Evolutionary conservation across 2,797 vertebrate genomes (phyloP), one percentile per base, ranked within the genome.

Genomic region (Xenops minutus): DNA sequence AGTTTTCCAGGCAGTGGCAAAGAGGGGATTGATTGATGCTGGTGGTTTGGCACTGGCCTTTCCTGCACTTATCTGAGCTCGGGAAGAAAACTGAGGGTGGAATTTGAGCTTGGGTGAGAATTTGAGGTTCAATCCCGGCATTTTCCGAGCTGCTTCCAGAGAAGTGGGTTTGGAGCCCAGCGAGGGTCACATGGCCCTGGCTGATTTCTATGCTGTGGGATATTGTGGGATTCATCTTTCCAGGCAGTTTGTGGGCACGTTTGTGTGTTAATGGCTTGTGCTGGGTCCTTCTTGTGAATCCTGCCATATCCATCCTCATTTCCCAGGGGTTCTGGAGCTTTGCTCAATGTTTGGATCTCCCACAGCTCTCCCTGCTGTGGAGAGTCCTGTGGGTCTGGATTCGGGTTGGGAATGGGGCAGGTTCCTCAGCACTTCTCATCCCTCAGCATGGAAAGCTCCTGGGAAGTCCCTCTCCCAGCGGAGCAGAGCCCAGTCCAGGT

Each of bases 251-350:
- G 48, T 37, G 71, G 29, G 8, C 10, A 1, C 0, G 3, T 4
- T 7, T 27, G 61, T 66, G 12, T 2, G 0, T n/a, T 17, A 11
- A 23, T 13, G 6, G 4, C 52, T 27, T 4, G 6, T 30, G 79
- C 32, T 29, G 3, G 39, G 34, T 62, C 58, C 48, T 26, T 8
- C 3, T 14, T 7, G 27, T 16, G 0, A 61, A 22, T 68, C 43
- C 66, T n/a, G 8, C 29, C 0, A 0, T 1, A 1, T 49, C 24
- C 21, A n/a, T 36, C 17, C 6, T 37, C 4, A 0, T 30, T 69
- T 24, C 4, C 0, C 4, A 26, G 37, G 19, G 19, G 3, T 4
- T 44, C 43, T 36, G 54, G 26, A 56, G 30, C 27, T 84, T 51
- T 0, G 10, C 49, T 10, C 0, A 0, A 4, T 3, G 44, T 58